A percentile compares a stretch with the other conserved stretches of the same genome.
Evolutionary conservation across 64 coral and sea anemone species (phyloP).

Genomic region (Catalaphyllia jardinei): DNA sequence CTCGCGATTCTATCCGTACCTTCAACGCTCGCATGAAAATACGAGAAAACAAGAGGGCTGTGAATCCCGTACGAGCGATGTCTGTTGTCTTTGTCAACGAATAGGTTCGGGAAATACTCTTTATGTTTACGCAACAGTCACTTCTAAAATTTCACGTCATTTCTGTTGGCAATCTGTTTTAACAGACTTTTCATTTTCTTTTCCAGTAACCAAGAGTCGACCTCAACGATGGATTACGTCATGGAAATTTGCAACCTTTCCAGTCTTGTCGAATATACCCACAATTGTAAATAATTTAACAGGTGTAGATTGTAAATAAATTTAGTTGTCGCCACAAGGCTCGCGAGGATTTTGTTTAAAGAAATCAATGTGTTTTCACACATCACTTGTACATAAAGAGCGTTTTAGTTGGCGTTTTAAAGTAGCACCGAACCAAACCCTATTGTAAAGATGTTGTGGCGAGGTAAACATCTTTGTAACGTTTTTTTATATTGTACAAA

Average conservation of each 20-base stretch:
- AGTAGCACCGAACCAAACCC: not conserved
- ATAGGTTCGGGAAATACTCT: too few relatives aligned
- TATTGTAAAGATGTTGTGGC: not conserved
- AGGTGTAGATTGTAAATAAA: not conserved
- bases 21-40: too few relatives aligned
- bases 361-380: not conserved
- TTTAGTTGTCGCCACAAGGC: not conserved
- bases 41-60: too few relatives aligned
- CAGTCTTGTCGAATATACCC: not conserved
- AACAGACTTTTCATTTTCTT: not conserved
- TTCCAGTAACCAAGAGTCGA: not conserved
- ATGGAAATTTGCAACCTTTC: not conserved
- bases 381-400: not conserved
- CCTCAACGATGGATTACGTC: not conserved
- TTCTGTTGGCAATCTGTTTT: too few relatives aligned
- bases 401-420: not conserved
- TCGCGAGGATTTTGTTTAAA: not conserved
- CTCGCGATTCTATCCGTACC: too few relatives aligned
- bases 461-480: not conserved
- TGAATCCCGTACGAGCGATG: too few relatives aligned
- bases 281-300: constrained; percentile 10
- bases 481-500: constrained; percentile 24
- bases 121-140: too few relatives aligned
- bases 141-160: too few relatives aligned
- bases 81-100: too few relatives aligned